Evolutionary conservation across 2,797 vertebrate genomes (phyloP), one percentile per base, ranked within the genome.

Genomic region (Podargus strigoides): DNA sequence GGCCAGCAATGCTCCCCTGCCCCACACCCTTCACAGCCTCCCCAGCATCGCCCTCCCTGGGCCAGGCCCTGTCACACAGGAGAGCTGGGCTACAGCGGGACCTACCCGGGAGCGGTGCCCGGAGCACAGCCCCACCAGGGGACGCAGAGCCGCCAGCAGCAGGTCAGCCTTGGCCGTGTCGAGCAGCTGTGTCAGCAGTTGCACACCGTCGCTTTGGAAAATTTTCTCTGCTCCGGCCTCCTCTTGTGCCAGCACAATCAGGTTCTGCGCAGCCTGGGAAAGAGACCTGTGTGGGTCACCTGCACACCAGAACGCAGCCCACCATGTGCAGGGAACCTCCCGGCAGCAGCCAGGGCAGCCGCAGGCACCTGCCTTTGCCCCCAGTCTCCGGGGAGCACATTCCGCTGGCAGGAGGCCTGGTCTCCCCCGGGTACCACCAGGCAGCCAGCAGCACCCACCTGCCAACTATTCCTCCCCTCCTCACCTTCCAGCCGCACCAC

Each of bases 181-280:
- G 36, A 99, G 97, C 89, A 99, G 97, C 60, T 94, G 97, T 14
- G 98, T 97, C 89, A 99, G 96, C 68, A 99, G 98, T 91, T 98
- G 98, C 60, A 99, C 98, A 0, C 99, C 99, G 6, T 99, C 98
- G 1, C 98, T 99, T 37, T 98, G 98, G 96, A 99, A 99, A 87
- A 99, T 99, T 89, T 99, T 99, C 97, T 99, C 99, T 2, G 99
- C 99, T 72, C 99, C 99, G 0, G 99, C 98, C 23, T 99, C 99
- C 85, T 99, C 99, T 67, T 99, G 98, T 4, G 99, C 99, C 91
- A 99, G 97, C 78, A 99, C 99, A 21, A 99, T 99, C 62, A 99
- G 97, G 97, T 99, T 99, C 97, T 99, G 99, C 10, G 98, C 99
- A 27, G 99, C 99, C 99, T 99, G 87, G 24, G 93, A 46, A 78